Conservation (phyloP, 2,888 invertebrate genomes). For the Aphidoletes aphidimyza region DNA sequence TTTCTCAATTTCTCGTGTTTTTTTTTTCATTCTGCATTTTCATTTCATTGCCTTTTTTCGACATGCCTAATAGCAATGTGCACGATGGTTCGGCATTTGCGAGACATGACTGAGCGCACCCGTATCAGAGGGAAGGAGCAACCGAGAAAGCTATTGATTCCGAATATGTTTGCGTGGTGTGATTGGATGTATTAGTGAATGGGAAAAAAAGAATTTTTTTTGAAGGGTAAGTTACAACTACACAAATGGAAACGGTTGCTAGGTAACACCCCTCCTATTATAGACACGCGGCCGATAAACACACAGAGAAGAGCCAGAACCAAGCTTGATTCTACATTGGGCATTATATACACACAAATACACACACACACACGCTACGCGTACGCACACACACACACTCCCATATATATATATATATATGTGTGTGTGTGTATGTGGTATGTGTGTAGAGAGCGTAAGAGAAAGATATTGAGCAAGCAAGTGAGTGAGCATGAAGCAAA, state of each 20-base stretch:
- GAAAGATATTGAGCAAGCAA: no score
- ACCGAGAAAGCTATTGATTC: constrained; percentile 40
- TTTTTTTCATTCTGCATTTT: constrained; percentile 1
- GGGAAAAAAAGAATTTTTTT: no score
- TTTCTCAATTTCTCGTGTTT: neutral
- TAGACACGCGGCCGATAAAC: constrained; percentile 32
- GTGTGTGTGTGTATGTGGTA: no score
- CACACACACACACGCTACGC: neutral
- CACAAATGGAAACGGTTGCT: constrained; percentile 1
- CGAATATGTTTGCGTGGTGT: neutral
- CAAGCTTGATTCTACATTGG: neutral
- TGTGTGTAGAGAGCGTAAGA: no score
- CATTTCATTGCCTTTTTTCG: constrained; percentile 49
- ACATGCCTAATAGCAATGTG: constrained; percentile 49
- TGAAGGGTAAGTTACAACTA: constrained; percentile 53
- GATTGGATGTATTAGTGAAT: constrained; percentile 50
- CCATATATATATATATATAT: neutral
- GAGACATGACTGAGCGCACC: neutral
- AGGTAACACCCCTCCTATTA: constrained; percentile 54
- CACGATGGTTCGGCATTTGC: constrained; percentile 3
- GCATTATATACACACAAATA: constrained; percentile 8
- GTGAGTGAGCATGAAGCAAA: no score
- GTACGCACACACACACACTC: neutral
- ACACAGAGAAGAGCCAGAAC: no score
- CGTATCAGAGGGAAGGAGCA: constrained; percentile 15